Evolutionary conservation across 1,140 invertebrate species (phyloP), one percentile per base, ranked within the genome.

Genomic region (Holcopasites calliopsidis): DNA sequence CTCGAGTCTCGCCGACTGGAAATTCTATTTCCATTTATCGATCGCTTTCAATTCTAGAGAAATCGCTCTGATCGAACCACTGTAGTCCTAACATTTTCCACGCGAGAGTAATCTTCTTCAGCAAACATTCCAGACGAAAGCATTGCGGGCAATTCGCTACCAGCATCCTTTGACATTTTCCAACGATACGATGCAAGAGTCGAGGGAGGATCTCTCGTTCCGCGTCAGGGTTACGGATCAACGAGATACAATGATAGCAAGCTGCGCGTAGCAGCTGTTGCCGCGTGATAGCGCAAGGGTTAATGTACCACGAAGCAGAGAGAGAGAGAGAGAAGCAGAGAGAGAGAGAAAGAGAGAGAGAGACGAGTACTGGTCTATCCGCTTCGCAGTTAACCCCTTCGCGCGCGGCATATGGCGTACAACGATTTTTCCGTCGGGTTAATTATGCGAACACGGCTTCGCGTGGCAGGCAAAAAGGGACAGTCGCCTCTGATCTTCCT

Each of bases 241-340:
- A 78, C 65, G 70, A 83, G 87, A 87, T 88, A 85, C 82, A 80
- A 77, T 85, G 88, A 89, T 89, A 88, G 81, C 50, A 62, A 66
- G 79, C 68, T 69, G 83, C 85, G 88, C 86, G 76, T 87, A 83
- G 85, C 88, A 89, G 86, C 88, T 89, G 87, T 88, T 87, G 79
- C 83, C 75, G 73, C 69, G 77, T 79, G 86, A 87, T 89, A 82
- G 80, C 85, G 83, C 79, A 70, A 83, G 85, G 79, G 85, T 89
- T 86, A 87, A 86, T 83, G 84, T 83, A 80, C 83, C 84, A 85
- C 80, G 79, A 76, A 75, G 85, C 69, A 60, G 85, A 82, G n/a
- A n/a, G n/a, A n/a, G n/a, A n/a, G n/a, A n/a, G n/a, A n/a, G n/a
- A n/a, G n/a, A n/a, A n/a, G n/a, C n/a, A n/a, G n/a, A n/a, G n/a